Conservation (phyloP, 2,888 invertebrate genomes). For the Herminia tarsipennalis region DNA sequence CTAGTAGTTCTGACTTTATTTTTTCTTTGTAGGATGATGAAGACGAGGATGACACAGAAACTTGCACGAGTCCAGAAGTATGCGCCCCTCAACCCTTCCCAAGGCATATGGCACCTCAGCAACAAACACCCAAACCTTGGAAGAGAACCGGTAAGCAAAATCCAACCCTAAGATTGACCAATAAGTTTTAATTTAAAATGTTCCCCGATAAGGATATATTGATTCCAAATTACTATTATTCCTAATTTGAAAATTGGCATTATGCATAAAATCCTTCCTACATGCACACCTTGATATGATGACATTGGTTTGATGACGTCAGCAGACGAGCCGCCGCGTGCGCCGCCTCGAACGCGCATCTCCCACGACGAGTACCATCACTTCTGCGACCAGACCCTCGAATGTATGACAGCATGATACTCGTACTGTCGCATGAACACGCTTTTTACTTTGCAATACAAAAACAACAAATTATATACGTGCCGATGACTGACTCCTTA, state of each 20-base stretch:
- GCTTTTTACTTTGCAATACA: conserved; percentile 61
- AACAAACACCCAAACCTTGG: conserved; percentile 79
- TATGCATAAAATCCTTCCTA: conserved; percentile 53
- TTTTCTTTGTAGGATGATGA: conserved; percentile 71
- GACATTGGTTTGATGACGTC: conserved; percentile 41
- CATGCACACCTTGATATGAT: conserved; percentile 52
- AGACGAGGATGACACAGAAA: conserved; percentile 80
- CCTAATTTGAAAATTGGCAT: conserved; percentile 18
- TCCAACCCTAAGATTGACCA: background rate
- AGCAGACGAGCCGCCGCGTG: conserved; percentile 72
- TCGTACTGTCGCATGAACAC: conserved; percentile 61
- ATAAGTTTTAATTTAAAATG: conserved; percentile 1
- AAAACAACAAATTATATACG: too few relatives aligned
- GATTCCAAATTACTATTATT: too few relatives aligned
- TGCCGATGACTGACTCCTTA: too few relatives aligned
- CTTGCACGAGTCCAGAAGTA: conserved; percentile 72
- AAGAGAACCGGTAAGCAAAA: conserved; percentile 76
- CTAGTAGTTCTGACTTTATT: conserved; percentile 1
- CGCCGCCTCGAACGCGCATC: conserved; percentile 83
- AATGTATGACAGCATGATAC: conserved; percentile 87
- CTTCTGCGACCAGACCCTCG: conserved; percentile 92
- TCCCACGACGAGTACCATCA: conserved; percentile 92
- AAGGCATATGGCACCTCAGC: conserved; percentile 69
- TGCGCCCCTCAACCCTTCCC: conserved; percentile 80
- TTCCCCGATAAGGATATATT: too few relatives aligned